phyloP scores from a whole-genome alignment of 2,888 invertebrate genomes.

The Drosophila borborema region DNA sequence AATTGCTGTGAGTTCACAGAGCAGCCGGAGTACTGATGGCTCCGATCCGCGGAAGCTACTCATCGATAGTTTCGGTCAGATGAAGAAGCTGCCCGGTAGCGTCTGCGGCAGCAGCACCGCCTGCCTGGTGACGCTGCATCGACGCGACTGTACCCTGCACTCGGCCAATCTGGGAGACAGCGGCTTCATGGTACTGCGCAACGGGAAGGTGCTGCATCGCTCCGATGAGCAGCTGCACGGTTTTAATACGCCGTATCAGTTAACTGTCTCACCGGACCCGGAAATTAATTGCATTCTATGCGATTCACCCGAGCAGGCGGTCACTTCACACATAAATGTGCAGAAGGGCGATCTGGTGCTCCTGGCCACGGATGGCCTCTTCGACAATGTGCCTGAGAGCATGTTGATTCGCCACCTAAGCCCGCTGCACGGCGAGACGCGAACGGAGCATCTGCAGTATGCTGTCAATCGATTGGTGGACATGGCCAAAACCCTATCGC shows the following conservation, averaged over 20 bases:
- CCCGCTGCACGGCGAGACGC: conserved; percentile 84
- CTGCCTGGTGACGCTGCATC: conserved; percentile 96
- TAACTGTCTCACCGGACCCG: conserved; percentile 95
- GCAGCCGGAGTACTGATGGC: conserved; percentile 93
- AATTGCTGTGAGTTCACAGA: conserved; percentile 95
- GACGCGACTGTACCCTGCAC: conserved; percentile 93
- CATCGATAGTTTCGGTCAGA: conserved; percentile 94
- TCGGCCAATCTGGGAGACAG: conserved; percentile 99
- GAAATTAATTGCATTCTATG: conserved; percentile 92
- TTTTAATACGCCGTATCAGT: conserved; percentile 98
- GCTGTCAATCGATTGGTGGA: conserved; percentile 50
- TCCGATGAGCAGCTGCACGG: conserved; percentile 98
- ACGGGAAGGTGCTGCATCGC: conserved; percentile 93
- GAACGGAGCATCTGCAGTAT: conserved; percentile 34
- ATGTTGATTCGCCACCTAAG: conserved; percentile 93
- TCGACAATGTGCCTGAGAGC: conserved; percentile 97
- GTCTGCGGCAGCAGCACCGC: conserved; percentile 98
- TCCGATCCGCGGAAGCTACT: conserved; percentile 93
- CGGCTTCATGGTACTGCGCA: conserved; percentile 95
- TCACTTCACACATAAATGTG: conserved; percentile 91
- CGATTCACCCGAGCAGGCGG: conserved; percentile 95
- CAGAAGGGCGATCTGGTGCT: conserved; percentile 96
- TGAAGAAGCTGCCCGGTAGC: conserved; percentile 93
- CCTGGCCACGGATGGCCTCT: conserved; percentile 98
- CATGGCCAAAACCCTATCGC: conserved; percentile 44